These are phyloP conservation scores for Crenichthys baileyi DNA, from an alignment of 2,797 vertebrate species.

Conservation along the genomic window DNA sequence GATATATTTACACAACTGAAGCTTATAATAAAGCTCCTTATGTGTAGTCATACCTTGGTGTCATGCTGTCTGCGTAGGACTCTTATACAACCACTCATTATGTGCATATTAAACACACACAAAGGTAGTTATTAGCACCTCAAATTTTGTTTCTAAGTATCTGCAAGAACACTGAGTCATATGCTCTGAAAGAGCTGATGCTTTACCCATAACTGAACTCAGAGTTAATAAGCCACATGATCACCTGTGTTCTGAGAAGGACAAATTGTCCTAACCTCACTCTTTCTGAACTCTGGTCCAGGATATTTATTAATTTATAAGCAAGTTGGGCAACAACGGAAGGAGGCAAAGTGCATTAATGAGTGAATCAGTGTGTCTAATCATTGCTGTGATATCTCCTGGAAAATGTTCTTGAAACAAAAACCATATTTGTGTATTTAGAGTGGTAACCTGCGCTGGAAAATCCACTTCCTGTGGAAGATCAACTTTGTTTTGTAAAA, in stretches of 20 bases:
- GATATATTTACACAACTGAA: conserved; percentile 1
- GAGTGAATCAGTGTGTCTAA: conserved; percentile 21
- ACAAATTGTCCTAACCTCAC: conserved; percentile 14
- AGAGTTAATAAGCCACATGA: conserved; percentile 6
- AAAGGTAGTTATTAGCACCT: conserved; percentile 3
- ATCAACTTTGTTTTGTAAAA: conserved; percentile 61
- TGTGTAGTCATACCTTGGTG: conserved; percentile 7
- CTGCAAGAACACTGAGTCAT: conserved; percentile 23
- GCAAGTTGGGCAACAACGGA: neutral
- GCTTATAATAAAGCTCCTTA: conserved; percentile 11
- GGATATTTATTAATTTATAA: conserved; percentile 11
- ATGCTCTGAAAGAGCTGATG: conserved; percentile 13
- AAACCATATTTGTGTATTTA: conserved; percentile 9
- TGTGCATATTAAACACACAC: neutral
- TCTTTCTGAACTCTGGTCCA: neutral
- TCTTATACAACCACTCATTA: conserved; percentile 7
- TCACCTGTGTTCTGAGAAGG: conserved; percentile 9
- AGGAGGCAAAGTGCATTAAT: conserved; percentile 6
- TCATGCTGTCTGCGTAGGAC: neutral
- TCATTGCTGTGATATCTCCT: conserved; percentile 9
- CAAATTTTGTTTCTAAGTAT: conserved; percentile 12
- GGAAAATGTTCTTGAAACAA: neutral
- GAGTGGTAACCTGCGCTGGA: conserved; percentile 3
- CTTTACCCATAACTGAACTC: neutral
- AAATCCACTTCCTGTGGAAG: conserved; percentile 29